Conservation (phyloP, 2,888 invertebrate genomes). For the Apamea anceps region DNA sequence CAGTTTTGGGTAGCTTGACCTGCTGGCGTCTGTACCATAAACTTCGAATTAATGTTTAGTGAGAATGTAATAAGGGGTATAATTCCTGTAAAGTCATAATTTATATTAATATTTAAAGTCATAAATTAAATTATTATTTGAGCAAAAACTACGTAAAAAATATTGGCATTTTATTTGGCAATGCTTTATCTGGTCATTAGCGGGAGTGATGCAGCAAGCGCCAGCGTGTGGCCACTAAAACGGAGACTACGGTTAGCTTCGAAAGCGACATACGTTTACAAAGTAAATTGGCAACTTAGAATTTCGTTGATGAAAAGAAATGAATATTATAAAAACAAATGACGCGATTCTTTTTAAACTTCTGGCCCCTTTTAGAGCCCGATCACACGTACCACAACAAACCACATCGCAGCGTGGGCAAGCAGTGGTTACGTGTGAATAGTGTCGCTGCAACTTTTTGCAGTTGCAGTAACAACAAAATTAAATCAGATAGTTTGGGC, state of each 20-base stretch:
- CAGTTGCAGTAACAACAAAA: neutral
- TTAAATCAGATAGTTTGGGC: neutral
- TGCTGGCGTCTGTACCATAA: too few relatives aligned
- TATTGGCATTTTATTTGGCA: conserved; percentile 44
- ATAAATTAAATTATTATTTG: neutral
- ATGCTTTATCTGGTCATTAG: conserved; percentile 31
- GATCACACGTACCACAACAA: neutral
- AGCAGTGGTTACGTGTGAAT: neutral
- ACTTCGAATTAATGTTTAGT: neutral
- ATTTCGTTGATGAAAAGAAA: neutral
- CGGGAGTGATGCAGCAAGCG: conserved; percentile 25
- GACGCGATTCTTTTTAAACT: neutral
- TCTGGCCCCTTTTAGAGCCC: neutral
- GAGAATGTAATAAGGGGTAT: neutral
- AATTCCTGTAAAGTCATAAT: neutral
- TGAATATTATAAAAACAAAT: neutral
- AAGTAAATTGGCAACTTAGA: neutral
- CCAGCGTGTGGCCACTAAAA: conserved; percentile 3
- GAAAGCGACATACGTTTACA: neutral
- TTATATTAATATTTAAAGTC: neutral
- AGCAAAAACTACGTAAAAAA: conserved; percentile 1
- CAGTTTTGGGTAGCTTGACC: too few relatives aligned
- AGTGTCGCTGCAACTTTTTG: neutral
- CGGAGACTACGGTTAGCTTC: neutral
- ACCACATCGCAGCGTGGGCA: neutral